Evolutionary conservation across 2,113 vertebrate genomes (phyloP).

Genomic region (Epinephelus lanceolatus): DNA sequence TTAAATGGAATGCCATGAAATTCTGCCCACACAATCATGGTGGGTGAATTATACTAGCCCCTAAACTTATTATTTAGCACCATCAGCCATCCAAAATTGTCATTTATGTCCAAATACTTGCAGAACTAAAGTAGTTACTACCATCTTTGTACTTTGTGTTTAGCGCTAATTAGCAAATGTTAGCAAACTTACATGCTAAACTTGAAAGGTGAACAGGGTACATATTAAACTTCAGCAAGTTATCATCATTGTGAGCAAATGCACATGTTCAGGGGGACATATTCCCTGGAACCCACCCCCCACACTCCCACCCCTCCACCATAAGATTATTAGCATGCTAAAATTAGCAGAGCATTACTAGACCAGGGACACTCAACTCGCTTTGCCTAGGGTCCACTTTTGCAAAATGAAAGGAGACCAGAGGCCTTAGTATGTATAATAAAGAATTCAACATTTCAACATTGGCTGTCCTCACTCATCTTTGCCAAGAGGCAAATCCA

Average conservation of each 20-base stretch:
- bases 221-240: background rate
- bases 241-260: background rate
- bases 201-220: too few species aligned
- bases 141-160: background rate
- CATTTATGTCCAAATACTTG: background rate
- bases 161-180: background rate
- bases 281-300: too few species aligned
- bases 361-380: too few species aligned
- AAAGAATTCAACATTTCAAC: too few species aligned
- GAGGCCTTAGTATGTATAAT: too few species aligned
- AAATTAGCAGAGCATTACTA: background rate
- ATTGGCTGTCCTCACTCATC: too few species aligned
- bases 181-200: background rate
- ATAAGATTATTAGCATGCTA: background rate
- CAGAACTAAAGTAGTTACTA: background rate
- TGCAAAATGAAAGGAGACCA: too few species aligned
- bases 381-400: too few species aligned
- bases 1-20: background rate
- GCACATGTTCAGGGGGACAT: too few species aligned
- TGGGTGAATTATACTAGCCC: background rate
- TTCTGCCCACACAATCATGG: background rate
- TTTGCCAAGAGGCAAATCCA: too few species aligned
- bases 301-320: too few species aligned
- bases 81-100: background rate
- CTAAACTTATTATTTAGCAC: background rate